phyloP scores from a whole-genome alignment of 2,797 vertebrate species.

The Pelodytes ibericus region DNA sequence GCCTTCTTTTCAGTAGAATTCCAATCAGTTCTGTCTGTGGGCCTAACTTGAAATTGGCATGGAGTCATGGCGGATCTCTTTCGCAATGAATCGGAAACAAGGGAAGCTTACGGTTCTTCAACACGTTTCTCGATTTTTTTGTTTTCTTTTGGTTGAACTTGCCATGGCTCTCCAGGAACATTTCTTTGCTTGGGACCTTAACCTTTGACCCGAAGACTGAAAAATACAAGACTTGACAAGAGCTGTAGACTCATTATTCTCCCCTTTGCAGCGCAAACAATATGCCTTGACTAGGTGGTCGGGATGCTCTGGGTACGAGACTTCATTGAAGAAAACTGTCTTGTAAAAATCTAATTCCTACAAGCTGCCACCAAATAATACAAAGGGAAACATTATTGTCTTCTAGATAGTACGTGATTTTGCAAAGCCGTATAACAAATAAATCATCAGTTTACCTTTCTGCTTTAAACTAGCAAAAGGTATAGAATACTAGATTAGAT shows the following conservation, averaged over 20 bases:
- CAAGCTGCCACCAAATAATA: constrained; percentile 24
- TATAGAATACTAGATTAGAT: too few relatives aligned
- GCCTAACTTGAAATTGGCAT: constrained; percentile 36
- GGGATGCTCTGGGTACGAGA: constrained; percentile 2
- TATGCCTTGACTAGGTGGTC: not conserved
- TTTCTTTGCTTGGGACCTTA: constrained; percentile 11
- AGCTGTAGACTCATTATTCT: constrained; percentile 24
- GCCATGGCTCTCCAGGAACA: not conserved
- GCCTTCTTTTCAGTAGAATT: not conserved
- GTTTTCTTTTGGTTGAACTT: not conserved
- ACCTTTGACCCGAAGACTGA: constrained; percentile 12
- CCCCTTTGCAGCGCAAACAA: constrained; percentile 21
- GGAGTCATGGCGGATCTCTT: constrained; percentile 15
- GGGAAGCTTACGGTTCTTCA: constrained; percentile 15
- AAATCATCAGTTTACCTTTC: constrained; percentile 13
- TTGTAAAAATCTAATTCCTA: constrained; percentile 31
- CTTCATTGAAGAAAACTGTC: constrained; percentile 34
- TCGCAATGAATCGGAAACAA: constrained; percentile 23
- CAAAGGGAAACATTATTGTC: constrained; percentile 32
- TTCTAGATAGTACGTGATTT: constrained; percentile 30
- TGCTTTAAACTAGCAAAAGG: constrained; percentile 4
- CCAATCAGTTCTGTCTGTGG: constrained; percentile 18
- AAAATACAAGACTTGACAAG: constrained; percentile 26
- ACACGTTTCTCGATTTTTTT: constrained; percentile 4
- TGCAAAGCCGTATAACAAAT: constrained; percentile 15